Evolutionary conservation across 2,113 vertebrate species (phyloP).

Genomic region (Lipophrys pholis): DNA sequence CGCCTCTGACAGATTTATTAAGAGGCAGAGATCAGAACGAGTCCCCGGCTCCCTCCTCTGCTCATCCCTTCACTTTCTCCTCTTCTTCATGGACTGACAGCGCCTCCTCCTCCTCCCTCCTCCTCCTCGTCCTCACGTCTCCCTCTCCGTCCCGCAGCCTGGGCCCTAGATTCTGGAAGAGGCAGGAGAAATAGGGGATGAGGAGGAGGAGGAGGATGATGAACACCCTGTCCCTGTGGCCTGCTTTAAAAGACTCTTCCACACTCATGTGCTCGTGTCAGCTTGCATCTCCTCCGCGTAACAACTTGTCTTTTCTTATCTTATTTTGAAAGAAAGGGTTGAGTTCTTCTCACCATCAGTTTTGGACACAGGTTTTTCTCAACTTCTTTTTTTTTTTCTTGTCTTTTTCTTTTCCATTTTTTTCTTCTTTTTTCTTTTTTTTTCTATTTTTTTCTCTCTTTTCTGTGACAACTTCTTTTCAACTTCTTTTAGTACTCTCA

Average conservation of each 20-base stretch:
- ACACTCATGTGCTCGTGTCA: slow-evolving; percentile 20
- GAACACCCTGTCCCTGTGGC: slow-evolving; percentile 35
- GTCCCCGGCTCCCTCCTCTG: slow-evolving; percentile 63
- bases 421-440: too few species aligned
- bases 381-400: neutral
- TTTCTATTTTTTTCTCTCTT: too few species aligned
- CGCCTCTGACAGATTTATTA: slow-evolving; percentile 77
- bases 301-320: slow-evolving; percentile 26
- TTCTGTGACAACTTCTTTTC: too few species aligned
- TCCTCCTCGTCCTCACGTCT: neutral
- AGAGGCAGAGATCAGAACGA: slow-evolving; percentile 65
- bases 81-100: slow-evolving; percentile 62
- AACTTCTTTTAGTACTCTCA: too few species aligned
- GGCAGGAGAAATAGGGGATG: slow-evolving; percentile 34
- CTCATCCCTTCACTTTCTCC: slow-evolving; percentile 53
- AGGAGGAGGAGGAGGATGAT: slow-evolving; percentile 25
- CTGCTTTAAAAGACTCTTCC: slow-evolving; percentile 43
- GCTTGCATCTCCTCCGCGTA: slow-evolving; percentile 2
- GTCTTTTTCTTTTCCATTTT: too few species aligned
- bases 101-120: slow-evolving; percentile 38
- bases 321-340: neutral
- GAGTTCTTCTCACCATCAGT: slow-evolving; percentile 31
- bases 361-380: neutral
- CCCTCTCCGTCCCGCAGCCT: slow-evolving; percentile 37
- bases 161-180: slow-evolving; percentile 31